Evolutionary conservation across 2,797 vertebrate genomes (phyloP), one percentile per base, ranked within the genome.

Genomic region (Sebastes aleutianus): DNA sequence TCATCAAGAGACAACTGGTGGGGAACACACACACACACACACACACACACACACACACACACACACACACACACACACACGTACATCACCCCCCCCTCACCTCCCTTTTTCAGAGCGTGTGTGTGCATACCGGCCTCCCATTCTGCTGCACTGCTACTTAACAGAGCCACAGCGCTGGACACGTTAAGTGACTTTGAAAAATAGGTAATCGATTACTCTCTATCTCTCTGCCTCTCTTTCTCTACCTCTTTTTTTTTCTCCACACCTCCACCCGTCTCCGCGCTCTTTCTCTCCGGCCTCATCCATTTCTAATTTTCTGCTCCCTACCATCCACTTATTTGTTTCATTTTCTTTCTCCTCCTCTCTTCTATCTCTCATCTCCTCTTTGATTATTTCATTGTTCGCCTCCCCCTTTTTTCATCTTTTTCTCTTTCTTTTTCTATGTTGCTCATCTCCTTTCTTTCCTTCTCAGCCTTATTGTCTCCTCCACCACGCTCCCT

Each of bases 101-200:
- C 86, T 8, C 80, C 71, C 80, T 86, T 87, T 84, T 88, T 90
- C 89, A 91, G 94, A 92, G 94, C 96, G 97, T 97, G 97, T 94
- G 93, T 92, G 92, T 85, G 97, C 96, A 97, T 97, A 96, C 95
- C 89, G 91, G 95, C 93, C 87, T 88, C 89, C 86, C 85, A 93
- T 95, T 95, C 92, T 83, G 82, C 88, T 50, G 86, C 89, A 83
- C 88, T 91, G 93, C 95, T 96, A 94, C 96, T 97, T 96, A 96
- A 86, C 96, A 92, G 92, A 86, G 74, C 92, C 94, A 94, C 95
- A 95, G 80, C 96, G 92, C 93, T 95, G 94, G 95, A 94, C 93
- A 94, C 92, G 95, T 96, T 97, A 97, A 97, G 96, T 97, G 97
- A 97, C 96, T 97, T 97, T 97, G 96, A 97, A 96, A 97, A 97